Conservation (phyloP, 2,797 vertebrate species). For the Hybognathus amarus region DNA sequence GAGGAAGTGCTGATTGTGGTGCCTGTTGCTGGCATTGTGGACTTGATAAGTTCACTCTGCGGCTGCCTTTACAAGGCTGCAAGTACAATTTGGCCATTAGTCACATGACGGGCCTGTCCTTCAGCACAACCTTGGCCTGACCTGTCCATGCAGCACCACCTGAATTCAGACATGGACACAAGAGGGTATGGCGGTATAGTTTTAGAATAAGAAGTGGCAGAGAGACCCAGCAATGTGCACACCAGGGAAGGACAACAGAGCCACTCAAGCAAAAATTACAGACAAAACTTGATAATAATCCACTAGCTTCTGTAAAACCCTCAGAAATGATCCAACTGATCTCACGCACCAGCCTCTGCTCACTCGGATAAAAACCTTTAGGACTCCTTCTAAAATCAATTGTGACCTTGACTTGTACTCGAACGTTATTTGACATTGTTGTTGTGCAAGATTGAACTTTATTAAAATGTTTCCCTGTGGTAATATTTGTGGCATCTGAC, state of each 20-base stretch:
- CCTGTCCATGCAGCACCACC: background rate
- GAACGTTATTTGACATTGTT: conserved; percentile 27
- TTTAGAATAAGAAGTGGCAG: conserved; percentile 2
- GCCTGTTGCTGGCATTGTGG: conserved; percentile 15
- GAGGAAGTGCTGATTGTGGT: conserved; percentile 30
- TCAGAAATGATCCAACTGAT: conserved; percentile 21
- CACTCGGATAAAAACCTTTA: conserved; percentile 4
- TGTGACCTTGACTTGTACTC: conserved; percentile 4
- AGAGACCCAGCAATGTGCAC: background rate
- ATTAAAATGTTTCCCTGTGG: conserved; percentile 3
- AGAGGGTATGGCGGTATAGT: background rate
- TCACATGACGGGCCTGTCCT: background rate
- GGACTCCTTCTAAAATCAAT: conserved; percentile 7
- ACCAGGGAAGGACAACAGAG: background rate
- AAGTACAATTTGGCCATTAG: conserved; percentile 35
- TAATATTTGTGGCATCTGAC: conserved; percentile 16
- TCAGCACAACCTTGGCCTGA: background rate
- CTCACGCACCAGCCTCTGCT: background rate
- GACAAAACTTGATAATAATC: conserved; percentile 21
- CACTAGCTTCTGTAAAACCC: conserved; percentile 25
- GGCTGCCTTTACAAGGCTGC: conserved; percentile 20
- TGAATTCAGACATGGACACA: conserved; percentile 20
- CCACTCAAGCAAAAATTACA: conserved; percentile 10
- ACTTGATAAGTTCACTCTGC: conserved; percentile 6
- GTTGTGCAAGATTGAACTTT: conserved; percentile 2